A percentile compares a stretch with the other conserved stretches of the same genome.
phyloP scores from a whole-genome alignment of 2,888 invertebrate genomes.

The Mactromeris polynyma region DNA sequence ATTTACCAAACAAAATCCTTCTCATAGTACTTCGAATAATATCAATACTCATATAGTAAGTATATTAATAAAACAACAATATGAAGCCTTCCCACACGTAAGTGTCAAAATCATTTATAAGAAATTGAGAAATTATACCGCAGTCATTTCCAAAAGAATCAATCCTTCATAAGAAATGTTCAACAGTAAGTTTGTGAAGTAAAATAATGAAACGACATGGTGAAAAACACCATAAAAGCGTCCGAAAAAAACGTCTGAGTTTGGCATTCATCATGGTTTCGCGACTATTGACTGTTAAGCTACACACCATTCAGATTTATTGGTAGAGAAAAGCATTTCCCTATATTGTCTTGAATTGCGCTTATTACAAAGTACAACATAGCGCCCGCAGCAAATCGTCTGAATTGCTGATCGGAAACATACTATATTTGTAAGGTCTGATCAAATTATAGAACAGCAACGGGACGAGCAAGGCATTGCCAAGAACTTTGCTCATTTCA shows the following conservation, averaged over 20 bases:
- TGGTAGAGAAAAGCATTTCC: slow-evolving; percentile 21
- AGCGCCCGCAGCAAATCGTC: slow-evolving; percentile 5
- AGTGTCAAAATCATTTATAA: background rate
- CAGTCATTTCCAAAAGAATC: background rate
- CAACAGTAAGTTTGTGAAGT: background rate
- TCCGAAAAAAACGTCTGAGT: background rate
- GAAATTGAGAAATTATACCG: background rate
- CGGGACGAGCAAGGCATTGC: too few species aligned
- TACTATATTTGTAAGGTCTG: slow-evolving; percentile 21
- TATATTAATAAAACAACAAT: too few species aligned
- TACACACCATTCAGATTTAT: slow-evolving; percentile 9
- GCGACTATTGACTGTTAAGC: background rate
- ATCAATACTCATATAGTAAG: too few species aligned
- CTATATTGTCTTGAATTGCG: slow-evolving; percentile 6
- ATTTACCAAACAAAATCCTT: too few species aligned
- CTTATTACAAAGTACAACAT: background rate
- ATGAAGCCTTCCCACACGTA: too few species aligned
- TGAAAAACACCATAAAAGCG: background rate
- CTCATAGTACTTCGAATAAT: too few species aligned
- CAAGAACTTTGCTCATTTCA: too few species aligned
- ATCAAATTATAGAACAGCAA: background rate
- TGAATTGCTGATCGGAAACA: background rate
- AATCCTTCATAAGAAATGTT: background rate
- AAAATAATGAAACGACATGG: background rate
- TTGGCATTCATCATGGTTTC: background rate